These are phyloP conservation scores for Melopsittacus undulatus DNA, from an alignment of 2,797 vertebrate species.

Conservation along the genomic window DNA sequence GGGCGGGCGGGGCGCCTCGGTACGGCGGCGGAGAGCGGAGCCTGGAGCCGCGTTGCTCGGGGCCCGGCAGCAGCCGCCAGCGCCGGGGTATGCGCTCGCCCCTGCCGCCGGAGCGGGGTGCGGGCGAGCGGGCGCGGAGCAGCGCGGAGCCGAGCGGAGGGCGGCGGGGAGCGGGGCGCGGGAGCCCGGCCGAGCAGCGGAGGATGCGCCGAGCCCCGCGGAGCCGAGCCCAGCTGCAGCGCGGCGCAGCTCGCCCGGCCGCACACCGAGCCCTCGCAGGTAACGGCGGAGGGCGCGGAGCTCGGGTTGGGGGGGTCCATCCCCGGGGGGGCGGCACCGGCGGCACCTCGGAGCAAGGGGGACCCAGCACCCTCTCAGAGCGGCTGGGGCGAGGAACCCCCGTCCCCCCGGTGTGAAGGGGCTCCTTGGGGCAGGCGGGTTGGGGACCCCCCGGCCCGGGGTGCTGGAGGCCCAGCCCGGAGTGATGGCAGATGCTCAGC, in stretches of 20 bases:
- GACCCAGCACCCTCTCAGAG: neutral
- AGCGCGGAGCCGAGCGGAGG: neutral
- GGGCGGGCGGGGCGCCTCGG: neutral
- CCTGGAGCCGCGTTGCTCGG: neutral
- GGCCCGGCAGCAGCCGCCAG: neutral
- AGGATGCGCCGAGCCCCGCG: slow-evolving; percentile 50
- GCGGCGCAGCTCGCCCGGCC: slow-evolving; percentile 4
- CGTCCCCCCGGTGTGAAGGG: neutral
- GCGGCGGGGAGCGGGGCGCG: slow-evolving; percentile 7
- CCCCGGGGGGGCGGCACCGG: neutral
- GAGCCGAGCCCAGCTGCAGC: slow-evolving; percentile 36
- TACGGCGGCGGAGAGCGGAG: neutral
- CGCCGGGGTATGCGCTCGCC: neutral
- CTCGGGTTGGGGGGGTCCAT: neutral
- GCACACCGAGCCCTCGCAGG: slow-evolving; percentile 19
- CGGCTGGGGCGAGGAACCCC: neutral
- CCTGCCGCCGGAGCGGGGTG: neutral
- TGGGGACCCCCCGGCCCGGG: neutral
- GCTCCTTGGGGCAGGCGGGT: neutral
- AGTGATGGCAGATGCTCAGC: neutral
- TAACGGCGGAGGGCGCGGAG: neutral
- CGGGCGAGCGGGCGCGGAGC: neutral
- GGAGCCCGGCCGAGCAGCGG: slow-evolving; percentile 30
- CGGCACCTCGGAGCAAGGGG: neutral
- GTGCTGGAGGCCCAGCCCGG: neutral